Base-by-base conservation (phyloP, 2,888 invertebrate species). In the Scrobipalpa costella region DNA sequence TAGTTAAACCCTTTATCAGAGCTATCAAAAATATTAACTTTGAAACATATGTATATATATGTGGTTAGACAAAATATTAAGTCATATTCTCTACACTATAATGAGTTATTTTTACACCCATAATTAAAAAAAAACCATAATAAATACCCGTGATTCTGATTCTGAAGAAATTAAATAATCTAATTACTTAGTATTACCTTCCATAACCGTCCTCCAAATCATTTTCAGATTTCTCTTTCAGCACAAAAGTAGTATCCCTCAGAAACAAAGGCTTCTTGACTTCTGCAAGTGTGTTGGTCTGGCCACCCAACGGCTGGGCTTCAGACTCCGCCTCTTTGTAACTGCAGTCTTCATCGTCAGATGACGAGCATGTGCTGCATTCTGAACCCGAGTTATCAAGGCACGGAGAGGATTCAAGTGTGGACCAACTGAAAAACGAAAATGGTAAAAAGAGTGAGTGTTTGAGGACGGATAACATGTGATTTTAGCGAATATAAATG, bases 291-390 rank as follows among this genome's bases (percentile, higher is more conserved):
- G 15, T 21, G 11, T 44, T 44, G n/a, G 44, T 44, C n/a, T 0
- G 44, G 44, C n/a, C 44, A 7, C 44, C 44, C 44, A 44, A n/a
- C 0, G 44, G 44, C 5, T 5, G 6, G n/a, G 44, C 44, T 15
- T 44, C 2, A 9, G 44, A 44, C n/a, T 21, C 50, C n/a, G n/a
- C n/a, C 9, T 17, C 19, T 19, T 21, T 50, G 50, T 50, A 50
- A 17, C 50, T 50, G 50, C 50, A 50, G 11, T 50, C 50, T 8
- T 15, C 50, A 21, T 50, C 50, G 11, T 21, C 50, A 11, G 11
- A 50, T 5, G 50, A 50, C 7, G 50, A 50, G 21, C 50, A 50
- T 1, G 50, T 50, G 50, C 50, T 50, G 50, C 50, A 50, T 50
- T 50, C 50, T 2, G 21, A 21, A 17, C 44, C 3, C 1, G 50